Conservation (phyloP, 2,113 vertebrate species). For the Penelope pileata region DNA sequence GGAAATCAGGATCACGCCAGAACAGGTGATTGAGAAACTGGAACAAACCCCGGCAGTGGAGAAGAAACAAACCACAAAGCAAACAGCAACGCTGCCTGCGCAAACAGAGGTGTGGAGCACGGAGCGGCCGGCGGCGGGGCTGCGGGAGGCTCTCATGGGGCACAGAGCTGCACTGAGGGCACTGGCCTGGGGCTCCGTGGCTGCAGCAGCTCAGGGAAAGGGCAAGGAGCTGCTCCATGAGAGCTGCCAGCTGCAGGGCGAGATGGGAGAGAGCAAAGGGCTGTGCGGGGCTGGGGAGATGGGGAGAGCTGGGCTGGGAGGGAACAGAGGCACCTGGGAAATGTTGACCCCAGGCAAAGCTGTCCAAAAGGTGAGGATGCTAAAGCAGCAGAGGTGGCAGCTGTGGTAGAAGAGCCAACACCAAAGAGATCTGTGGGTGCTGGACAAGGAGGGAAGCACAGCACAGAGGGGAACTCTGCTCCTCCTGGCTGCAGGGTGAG, state of each 20-base stretch:
- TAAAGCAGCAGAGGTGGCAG: not conserved
- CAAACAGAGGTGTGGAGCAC: constrained; percentile 46
- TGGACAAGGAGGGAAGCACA: not conserved
- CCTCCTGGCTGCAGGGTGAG: not conserved
- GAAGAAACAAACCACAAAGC: constrained; percentile 59
- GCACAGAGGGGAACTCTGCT: not conserved
- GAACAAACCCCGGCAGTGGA: constrained; percentile 57
- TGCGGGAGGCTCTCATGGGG: not conserved
- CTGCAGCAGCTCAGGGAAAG: not conserved
- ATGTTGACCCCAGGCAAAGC: not conserved
- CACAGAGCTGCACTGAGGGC: not conserved
- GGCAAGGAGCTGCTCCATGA: not conserved
- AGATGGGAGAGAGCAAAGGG: not conserved
- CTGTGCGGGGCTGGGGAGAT: not conserved
- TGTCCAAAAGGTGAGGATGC: not conserved
- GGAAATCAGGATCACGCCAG: constrained; percentile 67
- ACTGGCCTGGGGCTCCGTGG: not conserved
- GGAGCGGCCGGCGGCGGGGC: not conserved
- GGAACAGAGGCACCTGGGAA: not conserved
- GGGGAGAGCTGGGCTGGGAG: not conserved
- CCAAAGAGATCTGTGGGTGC: not conserved
- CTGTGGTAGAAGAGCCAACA: not conserved
- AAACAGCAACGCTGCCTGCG: constrained; percentile 43
- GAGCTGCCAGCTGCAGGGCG: not conserved
- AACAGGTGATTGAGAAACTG: constrained; percentile 64